phyloP scores from a whole-genome alignment of 2,797 vertebrate genomes.

The Coracias cyanogaster region DNA sequence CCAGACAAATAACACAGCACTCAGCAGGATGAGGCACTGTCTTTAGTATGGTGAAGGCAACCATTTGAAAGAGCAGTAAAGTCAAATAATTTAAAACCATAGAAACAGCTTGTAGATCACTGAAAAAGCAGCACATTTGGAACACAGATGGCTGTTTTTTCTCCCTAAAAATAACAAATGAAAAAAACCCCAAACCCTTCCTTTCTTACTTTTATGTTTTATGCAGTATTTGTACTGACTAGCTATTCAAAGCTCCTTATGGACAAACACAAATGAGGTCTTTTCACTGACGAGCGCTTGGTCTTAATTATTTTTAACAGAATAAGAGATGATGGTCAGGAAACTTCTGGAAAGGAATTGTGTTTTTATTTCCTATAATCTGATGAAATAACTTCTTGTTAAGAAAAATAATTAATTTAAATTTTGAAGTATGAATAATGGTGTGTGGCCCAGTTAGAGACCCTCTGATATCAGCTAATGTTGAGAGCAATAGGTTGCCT shows the following conservation, averaged over 20 bases:
- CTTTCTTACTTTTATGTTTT: conserved; percentile 46
- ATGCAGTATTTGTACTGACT: conserved; percentile 50
- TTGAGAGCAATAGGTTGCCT: neutral
- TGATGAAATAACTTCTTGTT: neutral
- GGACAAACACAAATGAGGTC: conserved; percentile 30
- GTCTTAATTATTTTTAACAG: conserved; percentile 27
- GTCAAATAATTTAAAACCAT: conserved; percentile 43
- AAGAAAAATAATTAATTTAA: neutral
- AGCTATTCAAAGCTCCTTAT: conserved; percentile 44
- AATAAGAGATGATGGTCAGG: neutral
- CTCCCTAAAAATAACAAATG: conserved; percentile 52
- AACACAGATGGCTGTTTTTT: conserved; percentile 62
- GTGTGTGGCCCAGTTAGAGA: neutral
- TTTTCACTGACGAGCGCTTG: neutral
- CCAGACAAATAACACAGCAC: neutral
- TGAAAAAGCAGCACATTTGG: conserved; percentile 67
- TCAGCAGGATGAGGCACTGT: neutral
- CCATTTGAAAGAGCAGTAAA: conserved; percentile 20
- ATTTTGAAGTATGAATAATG: neutral
- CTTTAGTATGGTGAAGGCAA: conserved; percentile 9
- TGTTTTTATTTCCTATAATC: neutral
- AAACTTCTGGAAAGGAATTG: neutral
- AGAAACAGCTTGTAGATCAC: conserved; percentile 62
- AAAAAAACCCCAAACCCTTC: neutral
- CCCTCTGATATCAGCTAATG: neutral